Percentiles rank a stretch among this genome's conserved stretches.
These are phyloP conservation scores for Drosophila emarginata DNA, from an alignment of 2,888 invertebrate species.

Conservation along the genomic window DNA sequence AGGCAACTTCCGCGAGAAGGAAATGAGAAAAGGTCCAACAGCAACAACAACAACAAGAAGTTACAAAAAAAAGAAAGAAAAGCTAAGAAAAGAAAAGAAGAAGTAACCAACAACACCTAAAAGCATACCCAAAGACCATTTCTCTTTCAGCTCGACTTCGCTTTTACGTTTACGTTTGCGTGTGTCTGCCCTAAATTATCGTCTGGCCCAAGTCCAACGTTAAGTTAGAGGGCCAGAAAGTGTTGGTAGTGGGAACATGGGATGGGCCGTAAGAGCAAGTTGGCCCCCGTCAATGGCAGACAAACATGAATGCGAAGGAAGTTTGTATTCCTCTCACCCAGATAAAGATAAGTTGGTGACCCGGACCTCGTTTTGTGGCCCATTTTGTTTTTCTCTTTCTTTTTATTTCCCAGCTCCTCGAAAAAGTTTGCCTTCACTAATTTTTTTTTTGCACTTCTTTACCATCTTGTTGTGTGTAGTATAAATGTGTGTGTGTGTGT, in stretches of 20 bases:
- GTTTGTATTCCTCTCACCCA: constrained; percentile 26
- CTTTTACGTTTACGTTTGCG: constrained; percentile 45
- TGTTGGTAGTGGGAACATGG: neutral
- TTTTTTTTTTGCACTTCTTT: constrained; percentile 23
- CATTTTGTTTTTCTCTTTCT: constrained; percentile 49
- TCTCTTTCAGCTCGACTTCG: constrained; percentile 18
- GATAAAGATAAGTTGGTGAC: constrained; percentile 67
- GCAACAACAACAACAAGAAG: neutral
- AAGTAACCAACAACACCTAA: constrained; percentile 19
- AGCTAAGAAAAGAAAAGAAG: neutral
- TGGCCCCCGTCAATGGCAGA: constrained; percentile 66
- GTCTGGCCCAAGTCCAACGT: constrained; percentile 50
- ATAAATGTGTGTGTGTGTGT: constrained; percentile 54
- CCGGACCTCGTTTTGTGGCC: constrained; percentile 50
- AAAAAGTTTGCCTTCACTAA: constrained; percentile 20
- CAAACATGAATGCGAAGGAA: constrained; percentile 27
- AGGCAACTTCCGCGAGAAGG: constrained; percentile 48
- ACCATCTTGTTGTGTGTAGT: neutral
- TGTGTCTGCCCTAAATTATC: constrained; percentile 59
- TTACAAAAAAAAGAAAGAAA: too few species aligned
- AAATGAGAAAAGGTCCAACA: constrained; percentile 30
- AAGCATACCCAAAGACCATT: constrained; percentile 21
- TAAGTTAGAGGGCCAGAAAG: constrained; percentile 16
- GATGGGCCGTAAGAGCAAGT: constrained; percentile 5
- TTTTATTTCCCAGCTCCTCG: constrained; percentile 8